Percentiles rank a stretch among this genome's conserved stretches.
These are phyloP conservation scores for Protodeltote pygarga DNA, from an alignment of 2,888 invertebrate species.

Conservation along the genomic window DNA sequence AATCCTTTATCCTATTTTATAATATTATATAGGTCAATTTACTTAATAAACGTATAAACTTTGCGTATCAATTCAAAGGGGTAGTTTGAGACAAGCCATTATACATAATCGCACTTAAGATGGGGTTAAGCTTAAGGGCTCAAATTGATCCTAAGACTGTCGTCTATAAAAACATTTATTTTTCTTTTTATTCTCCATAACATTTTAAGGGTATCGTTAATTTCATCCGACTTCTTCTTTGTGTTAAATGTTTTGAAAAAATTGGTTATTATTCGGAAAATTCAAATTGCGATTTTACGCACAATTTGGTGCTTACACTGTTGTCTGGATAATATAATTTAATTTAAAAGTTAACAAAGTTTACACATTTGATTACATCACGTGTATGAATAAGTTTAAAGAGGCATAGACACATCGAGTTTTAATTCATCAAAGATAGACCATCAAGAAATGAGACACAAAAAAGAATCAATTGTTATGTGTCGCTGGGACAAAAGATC, in stretches of 20 bases:
- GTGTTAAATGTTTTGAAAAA: constrained; percentile 30
- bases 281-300: constrained; percentile 18
- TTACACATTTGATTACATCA: too few relatives aligned
- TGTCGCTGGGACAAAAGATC: too few relatives aligned
- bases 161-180: constrained; percentile 18
- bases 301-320: constrained; percentile 13
- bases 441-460: too few relatives aligned
- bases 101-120: constrained; percentile 12
- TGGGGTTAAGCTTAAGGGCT: constrained; percentile 6
- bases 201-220: constrained; percentile 23
- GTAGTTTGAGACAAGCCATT: constrained; percentile 11
- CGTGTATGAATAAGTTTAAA: too few relatives aligned
- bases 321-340: not conserved
- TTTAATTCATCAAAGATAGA: too few relatives aligned
- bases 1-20: too few relatives aligned
- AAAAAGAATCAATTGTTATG: too few relatives aligned
- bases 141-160: constrained; percentile 11
- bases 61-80: constrained; percentile 16
- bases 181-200: constrained; percentile 9
- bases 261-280: constrained; percentile 23
- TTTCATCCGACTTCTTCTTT: constrained; percentile 12
- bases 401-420: too few relatives aligned
- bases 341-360: too few relatives aligned
- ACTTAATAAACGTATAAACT: constrained; percentile 3
- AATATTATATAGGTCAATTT: not conserved